These are phyloP conservation scores for Forbesichthys papilliferus DNA, from an alignment of 2,113 vertebrate genomes.

Conservation along the genomic window DNA sequence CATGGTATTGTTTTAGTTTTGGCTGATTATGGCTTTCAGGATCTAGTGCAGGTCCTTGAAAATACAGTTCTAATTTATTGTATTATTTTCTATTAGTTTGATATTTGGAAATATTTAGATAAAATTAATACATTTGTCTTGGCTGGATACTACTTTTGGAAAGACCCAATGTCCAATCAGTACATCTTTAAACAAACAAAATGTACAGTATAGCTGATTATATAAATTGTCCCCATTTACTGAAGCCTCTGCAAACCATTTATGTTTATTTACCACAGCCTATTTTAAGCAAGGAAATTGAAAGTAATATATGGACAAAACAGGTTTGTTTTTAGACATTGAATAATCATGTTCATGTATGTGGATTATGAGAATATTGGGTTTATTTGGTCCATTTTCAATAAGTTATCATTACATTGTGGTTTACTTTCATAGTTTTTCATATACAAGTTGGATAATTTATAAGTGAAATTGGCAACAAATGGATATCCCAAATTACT, in stretches of 20 bases:
- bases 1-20: constrained; percentile 51
- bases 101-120: constrained; percentile 44
- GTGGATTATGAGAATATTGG: constrained; percentile 30
- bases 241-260: constrained; percentile 25
- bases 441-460: no score
- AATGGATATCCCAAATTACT: no score
- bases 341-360: constrained; percentile 17
- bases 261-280: constrained; percentile 43
- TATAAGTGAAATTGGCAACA: no score
- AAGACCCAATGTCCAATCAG: constrained; percentile 18
- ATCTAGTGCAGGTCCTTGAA: constrained; percentile 72
- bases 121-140: constrained; percentile 44
- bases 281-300: constrained; percentile 16
- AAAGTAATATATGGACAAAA: constrained; percentile 4
- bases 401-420: constrained; percentile 4
- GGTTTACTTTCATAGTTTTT: neutral
- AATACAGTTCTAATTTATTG: constrained; percentile 68
- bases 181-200: constrained; percentile 9
- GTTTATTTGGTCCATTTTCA: constrained; percentile 20
- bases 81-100: constrained; percentile 51
- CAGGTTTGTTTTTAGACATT: constrained; percentile 45
- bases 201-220: constrained; percentile 16
- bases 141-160: constrained; percentile 43
- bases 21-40: constrained; percentile 72
- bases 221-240: constrained; percentile 21